Conservation (phyloP, 2,888 invertebrate species). For the Quadriops clusia region DNA sequence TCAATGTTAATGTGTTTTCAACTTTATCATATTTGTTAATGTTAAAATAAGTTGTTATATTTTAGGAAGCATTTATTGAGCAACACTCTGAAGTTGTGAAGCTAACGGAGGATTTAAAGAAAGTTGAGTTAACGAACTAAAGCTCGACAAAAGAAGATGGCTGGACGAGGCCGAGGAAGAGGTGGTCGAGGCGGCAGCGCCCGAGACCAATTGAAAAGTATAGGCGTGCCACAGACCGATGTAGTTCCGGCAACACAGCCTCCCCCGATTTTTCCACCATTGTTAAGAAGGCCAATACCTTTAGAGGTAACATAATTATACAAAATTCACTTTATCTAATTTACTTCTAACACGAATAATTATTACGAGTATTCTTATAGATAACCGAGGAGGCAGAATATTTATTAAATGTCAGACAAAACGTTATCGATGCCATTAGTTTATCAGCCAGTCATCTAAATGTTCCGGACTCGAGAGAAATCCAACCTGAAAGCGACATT, state of each 20-base stretch:
- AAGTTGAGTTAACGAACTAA: constrained; percentile 29
- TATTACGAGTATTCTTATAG: constrained; percentile 20
- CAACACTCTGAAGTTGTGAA: constrained; percentile 29
- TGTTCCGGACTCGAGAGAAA: constrained; percentile 37
- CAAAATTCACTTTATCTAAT: constrained; percentile 2
- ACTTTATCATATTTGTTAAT: neutral
- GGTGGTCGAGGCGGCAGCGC: constrained; percentile 33
- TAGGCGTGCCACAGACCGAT: constrained; percentile 46
- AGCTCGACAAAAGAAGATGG: constrained; percentile 22
- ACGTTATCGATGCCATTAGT: constrained; percentile 58
- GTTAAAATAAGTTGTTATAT: constrained; percentile 7
- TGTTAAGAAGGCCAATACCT: constrained; percentile 30
- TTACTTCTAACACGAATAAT: neutral
- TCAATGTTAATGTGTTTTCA: neutral
- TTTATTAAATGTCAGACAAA: constrained; percentile 58
- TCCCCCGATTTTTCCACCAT: constrained; percentile 30
- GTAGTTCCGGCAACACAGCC: constrained; percentile 31
- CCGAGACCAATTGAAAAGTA: constrained; percentile 45
- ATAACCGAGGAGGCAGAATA: constrained; percentile 47
- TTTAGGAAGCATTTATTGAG: constrained; percentile 30
- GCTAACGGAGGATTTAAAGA: constrained; percentile 28
- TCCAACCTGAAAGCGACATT: constrained; percentile 44
- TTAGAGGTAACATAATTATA: constrained; percentile 23
- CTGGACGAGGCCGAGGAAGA: constrained; percentile 42
- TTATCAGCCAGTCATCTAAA: constrained; percentile 53